These are phyloP conservation scores for Platichthys stellatus DNA, from an alignment of 2,113 vertebrate species.

Conservation along the genomic window DNA sequence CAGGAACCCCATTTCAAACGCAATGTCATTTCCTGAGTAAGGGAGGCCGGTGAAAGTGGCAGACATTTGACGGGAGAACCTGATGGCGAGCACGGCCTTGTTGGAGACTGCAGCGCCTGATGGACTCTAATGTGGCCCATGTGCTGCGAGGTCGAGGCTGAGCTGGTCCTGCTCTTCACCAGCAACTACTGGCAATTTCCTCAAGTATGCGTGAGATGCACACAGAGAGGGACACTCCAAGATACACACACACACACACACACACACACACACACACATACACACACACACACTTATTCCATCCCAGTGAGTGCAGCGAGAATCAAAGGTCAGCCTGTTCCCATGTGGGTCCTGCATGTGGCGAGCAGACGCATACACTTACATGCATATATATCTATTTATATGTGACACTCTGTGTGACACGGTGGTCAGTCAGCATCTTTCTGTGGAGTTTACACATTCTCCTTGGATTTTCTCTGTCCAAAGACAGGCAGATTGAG, in stretches of 20 bases:
- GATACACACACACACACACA: conserved; percentile 17
- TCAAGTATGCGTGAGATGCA: conserved; percentile 74
- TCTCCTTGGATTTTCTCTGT: no score
- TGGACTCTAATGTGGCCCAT: conserved; percentile 68
- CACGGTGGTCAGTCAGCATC: no score
- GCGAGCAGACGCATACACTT: conserved; percentile 21
- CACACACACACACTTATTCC: conserved; percentile 28
- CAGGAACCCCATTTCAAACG: conserved; percentile 55
- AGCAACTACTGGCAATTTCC: conserved; percentile 78
- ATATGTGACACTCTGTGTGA: no score
- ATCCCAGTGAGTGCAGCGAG: conserved; percentile 42
- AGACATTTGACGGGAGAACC: conserved; percentile 33
- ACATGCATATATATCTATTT: background rate
- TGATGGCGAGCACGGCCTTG: conserved; percentile 16
- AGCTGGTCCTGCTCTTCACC: conserved; percentile 37
- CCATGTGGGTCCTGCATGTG: conserved; percentile 43
- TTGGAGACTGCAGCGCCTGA: conserved; percentile 39
- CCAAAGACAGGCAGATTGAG: no score
- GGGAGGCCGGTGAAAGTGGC: conserved; percentile 41
- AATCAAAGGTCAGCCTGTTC: conserved; percentile 61
- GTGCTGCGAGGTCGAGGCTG: conserved; percentile 43
- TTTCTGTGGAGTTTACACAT: no score
- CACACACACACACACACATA: conserved; percentile 15
- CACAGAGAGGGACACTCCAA: conserved; percentile 47
- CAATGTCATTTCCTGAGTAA: conserved; percentile 65